phyloP scores from a whole-genome alignment of 2,888 invertebrate species.

The Therioaphis trifolii region DNA sequence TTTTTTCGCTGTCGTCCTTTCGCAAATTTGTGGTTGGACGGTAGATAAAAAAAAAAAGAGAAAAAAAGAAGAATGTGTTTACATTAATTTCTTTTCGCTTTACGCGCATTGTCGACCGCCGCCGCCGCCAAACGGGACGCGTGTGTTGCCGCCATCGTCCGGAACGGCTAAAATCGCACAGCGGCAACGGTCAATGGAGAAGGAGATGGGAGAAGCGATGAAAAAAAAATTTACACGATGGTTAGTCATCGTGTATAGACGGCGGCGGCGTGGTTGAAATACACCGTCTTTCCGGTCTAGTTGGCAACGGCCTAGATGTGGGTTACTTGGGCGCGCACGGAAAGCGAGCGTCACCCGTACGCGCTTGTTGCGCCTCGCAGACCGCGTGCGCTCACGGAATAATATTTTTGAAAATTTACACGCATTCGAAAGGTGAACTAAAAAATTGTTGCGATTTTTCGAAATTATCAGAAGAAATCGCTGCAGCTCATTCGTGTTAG shows the following conservation, averaged over 20 bases:
- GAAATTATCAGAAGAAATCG: too few species aligned
- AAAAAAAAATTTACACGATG: constrained; percentile 34
- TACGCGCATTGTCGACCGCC: neutral
- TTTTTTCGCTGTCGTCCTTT: neutral
- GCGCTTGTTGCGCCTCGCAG: neutral
- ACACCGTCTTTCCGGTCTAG: constrained; percentile 55
- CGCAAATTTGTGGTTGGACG: neutral
- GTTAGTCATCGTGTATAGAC: constrained; percentile 48
- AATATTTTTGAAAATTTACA: too few species aligned
- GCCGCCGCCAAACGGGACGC: constrained; percentile 23
- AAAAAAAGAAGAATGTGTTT: neutral
- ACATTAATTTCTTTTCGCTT: constrained; percentile 14
- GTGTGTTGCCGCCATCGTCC: neutral
- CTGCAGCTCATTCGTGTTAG: too few species aligned
- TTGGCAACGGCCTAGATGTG: constrained; percentile 54
- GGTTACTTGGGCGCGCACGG: constrained; percentile 53
- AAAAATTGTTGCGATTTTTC: too few species aligned
- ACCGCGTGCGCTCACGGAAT: too few species aligned
- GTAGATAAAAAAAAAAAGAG: neutral
- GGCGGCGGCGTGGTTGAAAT: neutral
- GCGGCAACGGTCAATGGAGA: constrained; percentile 20
- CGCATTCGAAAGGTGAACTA: too few species aligned
- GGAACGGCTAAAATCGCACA: constrained; percentile 34
- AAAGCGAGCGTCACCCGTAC: neutral
- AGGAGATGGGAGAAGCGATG: constrained; percentile 4